Evolutionary conservation across 1,140 invertebrate genomes (phyloP), one percentile per base, ranked within the genome.

Genomic region (Anoplophora glabripennis): DNA sequence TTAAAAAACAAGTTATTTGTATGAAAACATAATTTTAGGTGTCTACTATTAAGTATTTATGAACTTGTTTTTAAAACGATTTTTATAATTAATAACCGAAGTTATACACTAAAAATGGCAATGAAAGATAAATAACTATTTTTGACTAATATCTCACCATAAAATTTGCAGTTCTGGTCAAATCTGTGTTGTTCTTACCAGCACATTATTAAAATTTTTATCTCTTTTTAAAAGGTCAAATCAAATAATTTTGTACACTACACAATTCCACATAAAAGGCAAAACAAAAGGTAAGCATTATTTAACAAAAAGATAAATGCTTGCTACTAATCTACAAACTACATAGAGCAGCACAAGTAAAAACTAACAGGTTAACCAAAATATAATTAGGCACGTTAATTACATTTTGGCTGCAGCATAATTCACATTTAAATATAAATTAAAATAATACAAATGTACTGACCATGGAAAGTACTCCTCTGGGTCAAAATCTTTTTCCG

Each of bases 381-480:
- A 57, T 46, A 28, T 56, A 59, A 47, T 42, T n/a, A 47, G 15
- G 15, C 10, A 47, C 4, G 53, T 11, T 45, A 21, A 51, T 51
- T 38, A 57, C 35, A 56, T 56, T 56, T 56, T 56, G 53, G 53
- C 46, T 56, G 28, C 37, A 28, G 21, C 21, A 28, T 28, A 28
- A 5, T 28, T 28, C 21, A 28, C 21, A 28, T 28, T 28, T 28
- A 28, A 28, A 28, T 18, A 14, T 10, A 28, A 48, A 21, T 17
- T 46, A 47, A 45, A 51, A 44, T 28, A 28, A 28, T 28, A 28
- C 21, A 28, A 28, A 28, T 28, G 21, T 86, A 86, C 84, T 84
- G 83, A 86, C 84, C 84, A 86, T 80, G 84, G 84, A 75, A 84
- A 80, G 80, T 83, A 86, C 77, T 86, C 84, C 83, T 86, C 83